Conservation (phyloP, 2,888 invertebrate genomes). For the Scrobipalpa atriplicella region DNA sequence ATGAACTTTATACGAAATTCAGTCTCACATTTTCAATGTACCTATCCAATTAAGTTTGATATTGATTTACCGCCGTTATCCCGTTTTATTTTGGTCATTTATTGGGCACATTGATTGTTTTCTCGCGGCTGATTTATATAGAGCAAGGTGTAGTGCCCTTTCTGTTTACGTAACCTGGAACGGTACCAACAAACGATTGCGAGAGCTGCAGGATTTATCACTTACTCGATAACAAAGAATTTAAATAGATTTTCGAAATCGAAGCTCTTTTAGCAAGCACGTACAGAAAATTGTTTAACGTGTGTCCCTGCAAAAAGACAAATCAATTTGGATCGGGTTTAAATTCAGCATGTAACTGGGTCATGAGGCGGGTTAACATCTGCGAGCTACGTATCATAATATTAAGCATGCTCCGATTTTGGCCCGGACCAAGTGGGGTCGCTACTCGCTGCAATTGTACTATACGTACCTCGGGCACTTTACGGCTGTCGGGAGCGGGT, state of each 20-base stretch:
- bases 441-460: slow-evolving; percentile 17
- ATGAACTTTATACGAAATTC: neutral
- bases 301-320: slow-evolving; percentile 13
- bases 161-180: slow-evolving; percentile 21
- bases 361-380: slow-evolving; percentile 27
- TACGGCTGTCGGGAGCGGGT: neutral
- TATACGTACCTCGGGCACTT: slow-evolving; percentile 1
- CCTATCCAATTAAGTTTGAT: neutral
- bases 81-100: slow-evolving; percentile 5
- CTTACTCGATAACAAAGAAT: slow-evolving; percentile 7
- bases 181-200: slow-evolving; percentile 9
- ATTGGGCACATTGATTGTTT: slow-evolving; percentile 17
- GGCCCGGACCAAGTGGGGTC: slow-evolving; percentile 16
- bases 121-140: slow-evolving; percentile 1
- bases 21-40: neutral
- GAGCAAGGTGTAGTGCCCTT: slow-evolving; percentile 11
- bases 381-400: slow-evolving; percentile 24
- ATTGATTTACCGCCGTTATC: neutral
- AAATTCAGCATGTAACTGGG: slow-evolving; percentile 27
- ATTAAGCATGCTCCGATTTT: slow-evolving; percentile 18
- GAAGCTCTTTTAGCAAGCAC: neutral
- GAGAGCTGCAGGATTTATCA: slow-evolving; percentile 15
- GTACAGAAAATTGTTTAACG: slow-evolving; percentile 2
- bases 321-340: slow-evolving; percentile 13
- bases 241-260: slow-evolving; percentile 10